phyloP scores from a whole-genome alignment of 2,888 invertebrate species.

The Drosophila anceps region DNA sequence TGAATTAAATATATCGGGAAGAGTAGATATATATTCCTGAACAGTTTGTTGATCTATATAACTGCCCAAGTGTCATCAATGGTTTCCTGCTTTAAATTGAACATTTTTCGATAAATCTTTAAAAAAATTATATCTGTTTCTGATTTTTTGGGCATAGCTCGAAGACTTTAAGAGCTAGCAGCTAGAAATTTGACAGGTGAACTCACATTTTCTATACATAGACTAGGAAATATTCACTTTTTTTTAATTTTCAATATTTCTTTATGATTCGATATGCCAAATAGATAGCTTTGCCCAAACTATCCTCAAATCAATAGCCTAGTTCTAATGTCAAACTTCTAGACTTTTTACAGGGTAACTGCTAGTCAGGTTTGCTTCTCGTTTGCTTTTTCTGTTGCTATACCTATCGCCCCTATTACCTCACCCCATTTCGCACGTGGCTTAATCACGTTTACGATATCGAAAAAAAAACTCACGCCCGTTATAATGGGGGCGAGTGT shows the following conservation, averaged over 20 bases:
- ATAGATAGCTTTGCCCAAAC: too few species aligned
- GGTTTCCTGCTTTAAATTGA: too few species aligned
- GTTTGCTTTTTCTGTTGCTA: not conserved
- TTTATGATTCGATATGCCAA: not conserved
- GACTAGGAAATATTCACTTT: not conserved
- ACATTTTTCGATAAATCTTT: too few species aligned
- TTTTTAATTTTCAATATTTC: not conserved
- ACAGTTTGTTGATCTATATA: not conserved
- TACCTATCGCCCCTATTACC: too few species aligned
- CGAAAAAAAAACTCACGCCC: not conserved
- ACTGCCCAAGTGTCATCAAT: too few species aligned
- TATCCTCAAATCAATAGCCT: too few species aligned
- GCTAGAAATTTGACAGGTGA: not conserved
- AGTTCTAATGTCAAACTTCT: too few species aligned
- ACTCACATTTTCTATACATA: not conserved
- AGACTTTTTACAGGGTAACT: not conserved
- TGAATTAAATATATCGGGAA: not conserved
- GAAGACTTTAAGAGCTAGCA: not conserved
- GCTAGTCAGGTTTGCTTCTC: not conserved
- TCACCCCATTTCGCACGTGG: conserved; percentile 35
- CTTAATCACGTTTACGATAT: conserved; percentile 44
- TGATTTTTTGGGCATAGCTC: not conserved
- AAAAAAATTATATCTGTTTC: not conserved
- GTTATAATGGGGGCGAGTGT: conserved; percentile 22
- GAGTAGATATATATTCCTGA: not conserved